phyloP scores from a whole-genome alignment of 2,113 vertebrate genomes.

The Entosphenus tridentatus region DNA sequence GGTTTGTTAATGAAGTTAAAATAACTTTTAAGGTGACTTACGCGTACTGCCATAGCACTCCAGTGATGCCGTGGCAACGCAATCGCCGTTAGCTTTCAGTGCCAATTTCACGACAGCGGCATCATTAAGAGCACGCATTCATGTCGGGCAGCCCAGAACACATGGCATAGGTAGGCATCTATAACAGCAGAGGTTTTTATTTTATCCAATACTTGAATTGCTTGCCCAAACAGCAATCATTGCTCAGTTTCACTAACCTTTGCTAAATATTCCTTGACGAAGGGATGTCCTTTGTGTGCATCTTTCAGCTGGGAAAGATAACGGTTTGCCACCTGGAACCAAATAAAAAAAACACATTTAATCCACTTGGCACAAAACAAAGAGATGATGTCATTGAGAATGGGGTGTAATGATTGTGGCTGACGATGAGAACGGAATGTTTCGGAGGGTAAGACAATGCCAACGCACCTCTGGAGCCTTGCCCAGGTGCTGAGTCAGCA shows the following conservation, averaged over 20 bases:
- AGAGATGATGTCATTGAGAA: not conserved
- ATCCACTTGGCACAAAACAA: not conserved
- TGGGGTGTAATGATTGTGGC: not conserved
- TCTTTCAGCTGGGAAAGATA: slow-evolving; percentile 88
- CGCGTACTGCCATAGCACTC: too few species aligned
- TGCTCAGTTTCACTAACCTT: slow-evolving; percentile 32
- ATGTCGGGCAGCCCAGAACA: not conserved
- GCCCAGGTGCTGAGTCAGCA: slow-evolving; percentile 69
- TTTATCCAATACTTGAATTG: not conserved
- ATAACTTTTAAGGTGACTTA: too few species aligned
- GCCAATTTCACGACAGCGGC: not conserved
- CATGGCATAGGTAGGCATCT: not conserved
- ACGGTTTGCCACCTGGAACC: slow-evolving; percentile 59
- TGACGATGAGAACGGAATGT: not conserved
- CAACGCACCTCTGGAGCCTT: slow-evolving; percentile 68
- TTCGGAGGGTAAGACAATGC: not conserved
- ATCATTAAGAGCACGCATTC: not conserved
- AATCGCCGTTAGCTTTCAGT: not conserved
- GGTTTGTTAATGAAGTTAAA: too few species aligned
- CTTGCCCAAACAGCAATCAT: not conserved
- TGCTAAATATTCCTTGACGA: slow-evolving; percentile 62
- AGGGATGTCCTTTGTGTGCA: slow-evolving; percentile 54
- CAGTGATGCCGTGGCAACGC: too few species aligned
- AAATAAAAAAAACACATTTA: not conserved
- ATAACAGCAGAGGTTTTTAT: not conserved